Percentiles rank a stretch among this genome's conserved stretches.
Conservation (phyloP, 2,888 invertebrate species). For the Galerucella nymphaeae region DNA sequence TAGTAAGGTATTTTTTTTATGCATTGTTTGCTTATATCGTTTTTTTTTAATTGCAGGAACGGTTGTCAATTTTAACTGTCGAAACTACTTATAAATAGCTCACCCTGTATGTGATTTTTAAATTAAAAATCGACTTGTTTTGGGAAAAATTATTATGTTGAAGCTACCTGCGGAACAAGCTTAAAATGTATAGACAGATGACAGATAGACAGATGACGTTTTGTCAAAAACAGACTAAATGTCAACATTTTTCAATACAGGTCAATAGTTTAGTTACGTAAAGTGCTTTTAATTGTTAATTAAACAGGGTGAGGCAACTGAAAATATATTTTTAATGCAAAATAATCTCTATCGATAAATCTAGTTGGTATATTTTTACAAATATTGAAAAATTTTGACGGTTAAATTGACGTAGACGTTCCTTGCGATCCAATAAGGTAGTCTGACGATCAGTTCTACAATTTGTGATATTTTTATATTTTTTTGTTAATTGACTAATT, state of each 20-base stretch:
- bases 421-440: slow-evolving; percentile 22
- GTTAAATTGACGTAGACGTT: slow-evolving; percentile 19
- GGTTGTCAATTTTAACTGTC: slow-evolving; percentile 20
- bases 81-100: too few relatives aligned
- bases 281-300: neutral
- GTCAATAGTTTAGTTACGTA: too few relatives aligned
- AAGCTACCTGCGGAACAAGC: too few relatives aligned
- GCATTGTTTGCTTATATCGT: slow-evolving; percentile 17
- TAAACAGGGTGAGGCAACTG: neutral
- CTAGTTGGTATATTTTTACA: too few relatives aligned
- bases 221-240: too few relatives aligned
- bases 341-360: neutral
- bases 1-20: slow-evolving; percentile 19
- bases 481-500: slow-evolving; percentile 31
- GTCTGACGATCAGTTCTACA: slow-evolving; percentile 14
- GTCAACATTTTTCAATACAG: too few relatives aligned
- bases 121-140: neutral
- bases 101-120: neutral
- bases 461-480: slow-evolving; percentile 33
- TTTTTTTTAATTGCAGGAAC: slow-evolving; percentile 15
- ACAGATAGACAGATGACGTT: too few relatives aligned
- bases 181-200: too few relatives aligned
- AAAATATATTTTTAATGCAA: neutral
- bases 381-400: slow-evolving; percentile 12
- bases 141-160: slow-evolving; percentile 3